These are phyloP conservation scores for Mionectes macconnelli DNA, from an alignment of 2,113 vertebrate genomes.

Conservation along the genomic window DNA sequence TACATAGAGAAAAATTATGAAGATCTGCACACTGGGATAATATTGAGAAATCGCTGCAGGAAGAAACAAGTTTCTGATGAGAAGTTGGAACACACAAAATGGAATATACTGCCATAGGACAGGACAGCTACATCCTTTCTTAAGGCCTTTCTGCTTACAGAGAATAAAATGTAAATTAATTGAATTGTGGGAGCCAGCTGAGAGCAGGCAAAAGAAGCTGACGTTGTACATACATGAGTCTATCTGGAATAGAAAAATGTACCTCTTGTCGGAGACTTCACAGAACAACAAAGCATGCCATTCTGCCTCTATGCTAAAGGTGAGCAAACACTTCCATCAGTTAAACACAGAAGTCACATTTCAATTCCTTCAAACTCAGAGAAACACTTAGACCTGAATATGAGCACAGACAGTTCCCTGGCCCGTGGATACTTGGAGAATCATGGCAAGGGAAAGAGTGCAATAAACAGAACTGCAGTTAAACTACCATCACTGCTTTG, in stretches of 20 bases:
- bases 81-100: neutral
- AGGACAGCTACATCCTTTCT: neutral
- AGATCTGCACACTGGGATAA: neutral
- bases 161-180: neutral
- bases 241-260: neutral
- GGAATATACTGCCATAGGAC: accelerated
- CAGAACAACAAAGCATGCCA: neutral
- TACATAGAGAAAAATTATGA: neutral
- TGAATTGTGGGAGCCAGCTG: neutral
- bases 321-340: neutral
- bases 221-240: neutral
- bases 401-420: neutral
- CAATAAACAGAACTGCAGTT: neutral
- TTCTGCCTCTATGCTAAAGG: neutral
- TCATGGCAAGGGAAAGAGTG: neutral
- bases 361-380: neutral
- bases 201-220: neutral
- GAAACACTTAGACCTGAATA: neutral
- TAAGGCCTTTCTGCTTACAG: neutral
- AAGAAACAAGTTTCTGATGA: neutral
- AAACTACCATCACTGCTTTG: neutral
- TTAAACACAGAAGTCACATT: neutral
- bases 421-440: neutral
- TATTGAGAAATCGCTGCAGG: neutral
- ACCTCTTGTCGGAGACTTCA: neutral